Percentiles rank a stretch among this genome's conserved stretches.
These are phyloP conservation scores for Percopsis omiscomaycus DNA, from an alignment of 2,797 vertebrate species.

Conservation along the genomic window DNA sequence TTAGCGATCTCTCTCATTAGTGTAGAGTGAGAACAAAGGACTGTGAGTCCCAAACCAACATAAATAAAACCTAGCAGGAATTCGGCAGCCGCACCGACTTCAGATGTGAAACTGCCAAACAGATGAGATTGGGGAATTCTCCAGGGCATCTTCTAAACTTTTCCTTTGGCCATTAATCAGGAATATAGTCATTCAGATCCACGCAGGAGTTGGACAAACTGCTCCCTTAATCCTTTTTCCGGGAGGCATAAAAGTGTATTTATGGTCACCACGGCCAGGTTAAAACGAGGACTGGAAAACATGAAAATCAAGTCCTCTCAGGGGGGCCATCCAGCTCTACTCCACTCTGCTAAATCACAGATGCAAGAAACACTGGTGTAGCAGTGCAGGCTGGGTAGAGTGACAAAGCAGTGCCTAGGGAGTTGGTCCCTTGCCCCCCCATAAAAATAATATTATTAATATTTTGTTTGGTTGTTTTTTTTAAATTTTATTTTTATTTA, in stretches of 20 bases:
- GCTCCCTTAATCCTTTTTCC: constrained; percentile 76
- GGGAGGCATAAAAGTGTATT: constrained; percentile 76
- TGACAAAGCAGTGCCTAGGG: constrained; percentile 59
- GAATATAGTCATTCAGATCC: constrained; percentile 63
- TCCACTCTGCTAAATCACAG: constrained; percentile 69
- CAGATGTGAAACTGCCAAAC: constrained; percentile 69
- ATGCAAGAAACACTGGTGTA: constrained; percentile 66
- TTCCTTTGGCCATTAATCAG: constrained; percentile 66
- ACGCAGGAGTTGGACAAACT: constrained; percentile 69
- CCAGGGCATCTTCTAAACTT: constrained; percentile 63
- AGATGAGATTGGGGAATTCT: constrained; percentile 66
- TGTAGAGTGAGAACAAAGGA: constrained; percentile 45
- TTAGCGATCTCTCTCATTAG: constrained; percentile 46
- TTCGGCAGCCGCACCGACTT: constrained; percentile 33
- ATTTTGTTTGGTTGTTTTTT: too few relatives aligned
- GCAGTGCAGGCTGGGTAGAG: constrained; percentile 41
- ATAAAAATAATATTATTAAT: too few relatives aligned
- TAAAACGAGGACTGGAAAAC: constrained; percentile 76
- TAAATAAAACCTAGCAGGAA: constrained; percentile 52
- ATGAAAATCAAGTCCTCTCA: constrained; percentile 76
- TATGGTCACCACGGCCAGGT: constrained; percentile 70
- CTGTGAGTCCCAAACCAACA: constrained; percentile 38
- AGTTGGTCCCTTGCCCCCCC: too few relatives aligned
- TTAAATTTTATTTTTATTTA: too few relatives aligned
- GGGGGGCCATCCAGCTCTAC: constrained; percentile 63